A percentile compares a stretch with the other conserved stretches of the same genome.
These are phyloP conservation scores for Motacilla tschutschensis DNA, from an alignment of 2,113 vertebrate species.

Conservation along the genomic window DNA sequence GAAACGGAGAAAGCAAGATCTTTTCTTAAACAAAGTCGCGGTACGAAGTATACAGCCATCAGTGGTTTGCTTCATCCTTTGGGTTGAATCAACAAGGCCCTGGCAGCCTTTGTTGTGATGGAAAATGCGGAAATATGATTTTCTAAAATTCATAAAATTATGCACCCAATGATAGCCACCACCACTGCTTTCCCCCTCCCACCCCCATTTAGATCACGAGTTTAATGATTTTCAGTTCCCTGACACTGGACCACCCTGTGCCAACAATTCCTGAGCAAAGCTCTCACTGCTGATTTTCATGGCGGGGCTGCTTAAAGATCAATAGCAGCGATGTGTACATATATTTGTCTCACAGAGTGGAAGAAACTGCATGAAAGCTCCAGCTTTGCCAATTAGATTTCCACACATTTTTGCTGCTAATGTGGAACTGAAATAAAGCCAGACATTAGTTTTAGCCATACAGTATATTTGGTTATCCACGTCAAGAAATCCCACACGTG, in stretches of 20 bases:
- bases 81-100: slow-evolving; percentile 18
- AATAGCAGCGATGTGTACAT: background rate
- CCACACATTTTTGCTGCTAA: slow-evolving; percentile 30
- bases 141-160: slow-evolving; percentile 70
- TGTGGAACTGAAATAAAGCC: background rate
- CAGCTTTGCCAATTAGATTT: slow-evolving; percentile 54
- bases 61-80: slow-evolving; percentile 24
- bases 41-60: background rate
- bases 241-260: background rate
- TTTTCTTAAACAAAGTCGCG: background rate
- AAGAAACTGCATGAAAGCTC: slow-evolving; percentile 55
- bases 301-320: background rate
- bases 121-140: slow-evolving; percentile 67
- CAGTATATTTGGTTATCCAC: background rate
- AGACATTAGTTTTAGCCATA: background rate
- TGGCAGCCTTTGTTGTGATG: slow-evolving; percentile 15
- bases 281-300: slow-evolving; percentile 6
- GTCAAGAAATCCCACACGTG: fast-evolving
- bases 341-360: slow-evolving; percentile 40
- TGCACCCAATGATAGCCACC: slow-evolving; percentile 51
- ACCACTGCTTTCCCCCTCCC: background rate
- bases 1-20: background rate
- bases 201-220: slow-evolving; percentile 64
- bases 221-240: slow-evolving; percentile 73
- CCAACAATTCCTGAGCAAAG: slow-evolving; percentile 37